phyloP scores from a whole-genome alignment of 2,113 vertebrate species.

The Cyprinodon tularosa region DNA sequence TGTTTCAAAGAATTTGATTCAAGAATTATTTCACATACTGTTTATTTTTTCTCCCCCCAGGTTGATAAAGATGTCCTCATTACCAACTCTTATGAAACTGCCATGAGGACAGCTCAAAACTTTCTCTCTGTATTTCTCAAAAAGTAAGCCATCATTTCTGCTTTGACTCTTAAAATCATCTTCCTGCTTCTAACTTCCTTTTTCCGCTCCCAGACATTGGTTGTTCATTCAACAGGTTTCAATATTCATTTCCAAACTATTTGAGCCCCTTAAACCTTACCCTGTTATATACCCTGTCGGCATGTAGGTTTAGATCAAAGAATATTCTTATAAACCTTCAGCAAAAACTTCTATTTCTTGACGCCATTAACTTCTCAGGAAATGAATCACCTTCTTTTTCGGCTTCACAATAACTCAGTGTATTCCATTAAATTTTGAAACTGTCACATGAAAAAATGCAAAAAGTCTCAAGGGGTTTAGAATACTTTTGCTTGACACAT shows the following conservation, averaged over 20 bases:
- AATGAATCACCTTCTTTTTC: neutral
- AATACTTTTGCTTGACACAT: neutral
- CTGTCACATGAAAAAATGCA: neutral
- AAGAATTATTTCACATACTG: constrained; percentile 10
- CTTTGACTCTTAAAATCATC: neutral
- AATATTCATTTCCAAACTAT: neutral
- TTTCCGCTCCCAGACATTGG: neutral
- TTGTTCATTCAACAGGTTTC: neutral
- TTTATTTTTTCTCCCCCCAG: constrained; percentile 68
- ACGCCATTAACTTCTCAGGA: too few relatives aligned
- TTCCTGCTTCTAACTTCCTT: neutral
- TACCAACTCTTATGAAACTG: constrained; percentile 96
- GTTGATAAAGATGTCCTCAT: constrained; percentile 94
- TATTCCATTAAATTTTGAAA: neutral
- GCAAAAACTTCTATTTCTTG: too few relatives aligned
- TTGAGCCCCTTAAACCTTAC: neutral
- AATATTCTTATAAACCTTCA: neutral
- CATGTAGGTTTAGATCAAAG: too few relatives aligned
- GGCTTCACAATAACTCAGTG: neutral
- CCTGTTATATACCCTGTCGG: neutral
- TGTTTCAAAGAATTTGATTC: neutral
- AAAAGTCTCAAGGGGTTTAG: neutral
- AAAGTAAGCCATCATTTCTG: constrained; percentile 83
- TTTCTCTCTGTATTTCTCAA: constrained; percentile 98
- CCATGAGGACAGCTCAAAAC: constrained; percentile 98